These are phyloP conservation scores for Latrodectus elegans DNA, from an alignment of 2,888 invertebrate genomes.

Conservation along the genomic window DNA sequence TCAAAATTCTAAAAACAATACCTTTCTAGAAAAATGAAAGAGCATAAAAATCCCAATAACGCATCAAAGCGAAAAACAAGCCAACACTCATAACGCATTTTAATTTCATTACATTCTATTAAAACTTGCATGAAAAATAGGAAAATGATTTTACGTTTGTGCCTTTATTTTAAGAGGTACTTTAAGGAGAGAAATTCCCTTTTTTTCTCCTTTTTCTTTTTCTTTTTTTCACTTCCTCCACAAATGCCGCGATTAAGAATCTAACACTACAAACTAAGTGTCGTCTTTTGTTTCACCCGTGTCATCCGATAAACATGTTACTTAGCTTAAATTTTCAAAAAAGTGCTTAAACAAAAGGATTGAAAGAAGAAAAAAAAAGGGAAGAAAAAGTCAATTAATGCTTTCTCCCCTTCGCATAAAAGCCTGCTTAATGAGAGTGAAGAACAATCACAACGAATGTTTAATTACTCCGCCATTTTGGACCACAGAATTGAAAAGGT, in stretches of 20 bases:
- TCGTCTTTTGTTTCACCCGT: slow-evolving; percentile 63
- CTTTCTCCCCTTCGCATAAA: slow-evolving; percentile 58
- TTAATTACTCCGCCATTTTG: slow-evolving; percentile 60
- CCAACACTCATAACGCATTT: slow-evolving; percentile 26
- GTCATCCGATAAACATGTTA: slow-evolving; percentile 66
- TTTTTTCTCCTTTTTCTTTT: slow-evolving; percentile 14
- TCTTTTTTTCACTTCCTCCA: background rate
- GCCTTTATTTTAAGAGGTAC: slow-evolving; percentile 28
- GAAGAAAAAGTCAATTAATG: slow-evolving; percentile 67
- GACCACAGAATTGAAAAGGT: background rate
- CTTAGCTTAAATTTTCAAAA: slow-evolving; percentile 57
- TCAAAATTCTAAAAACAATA: slow-evolving; percentile 11
- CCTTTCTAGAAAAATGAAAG: slow-evolving; percentile 1
- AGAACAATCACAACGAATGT: slow-evolving; percentile 26
- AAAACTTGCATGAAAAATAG: slow-evolving; percentile 50
- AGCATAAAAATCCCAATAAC: slow-evolving; percentile 2
- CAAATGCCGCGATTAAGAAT: slow-evolving; percentile 39
- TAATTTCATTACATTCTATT: slow-evolving; percentile 66
- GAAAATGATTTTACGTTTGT: slow-evolving; percentile 47
- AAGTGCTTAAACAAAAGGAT: slow-evolving; percentile 52
- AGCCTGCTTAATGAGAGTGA: slow-evolving; percentile 65
- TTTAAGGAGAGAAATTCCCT: slow-evolving; percentile 8
- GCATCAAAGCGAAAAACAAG: background rate
- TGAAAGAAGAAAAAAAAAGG: slow-evolving; percentile 18
- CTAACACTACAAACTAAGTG: slow-evolving; percentile 49